Evolutionary conservation across 2,113 vertebrate species (phyloP).

Genomic region (Syngnathus typhle): DNA sequence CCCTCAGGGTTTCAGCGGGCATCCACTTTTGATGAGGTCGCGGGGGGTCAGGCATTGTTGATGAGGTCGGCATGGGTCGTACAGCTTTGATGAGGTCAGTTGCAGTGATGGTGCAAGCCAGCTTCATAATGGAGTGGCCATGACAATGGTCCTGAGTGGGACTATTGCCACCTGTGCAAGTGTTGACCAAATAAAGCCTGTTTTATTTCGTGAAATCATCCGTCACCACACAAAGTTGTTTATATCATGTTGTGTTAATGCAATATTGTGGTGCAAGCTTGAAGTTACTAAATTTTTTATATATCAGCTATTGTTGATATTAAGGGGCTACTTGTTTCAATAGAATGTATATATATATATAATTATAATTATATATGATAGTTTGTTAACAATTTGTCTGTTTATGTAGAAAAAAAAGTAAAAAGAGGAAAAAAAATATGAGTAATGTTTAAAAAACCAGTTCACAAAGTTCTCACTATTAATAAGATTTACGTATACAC

Average conservation of each 20-base stretch:
- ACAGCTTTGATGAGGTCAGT: constrained; percentile 76
- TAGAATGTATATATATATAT: no score
- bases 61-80: constrained; percentile 72
- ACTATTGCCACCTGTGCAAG: constrained; percentile 38
- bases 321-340: neutral
- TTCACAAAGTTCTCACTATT: no score
- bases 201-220: neutral
- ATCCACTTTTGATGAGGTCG: constrained; percentile 76
- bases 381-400: no score
- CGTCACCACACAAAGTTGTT: neutral
- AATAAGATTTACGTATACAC: no score
- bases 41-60: constrained; percentile 62
- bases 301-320: neutral
- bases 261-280: neutral
- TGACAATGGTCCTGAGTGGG: constrained; percentile 34
- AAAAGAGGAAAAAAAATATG: no score
- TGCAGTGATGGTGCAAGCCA: constrained; percentile 35
- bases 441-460: no score
- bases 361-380: no score
- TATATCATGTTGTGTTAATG: neutral
- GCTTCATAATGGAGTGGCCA: constrained; percentile 44
- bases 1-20: constrained; percentile 53
- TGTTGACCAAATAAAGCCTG: constrained; percentile 17
- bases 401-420: no score
- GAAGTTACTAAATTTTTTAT: neutral